A percentile compares a stretch with the other conserved stretches of the same genome.
phyloP scores from a whole-genome alignment of 2,888 invertebrate genomes.

The Cheilosia soror region DNA sequence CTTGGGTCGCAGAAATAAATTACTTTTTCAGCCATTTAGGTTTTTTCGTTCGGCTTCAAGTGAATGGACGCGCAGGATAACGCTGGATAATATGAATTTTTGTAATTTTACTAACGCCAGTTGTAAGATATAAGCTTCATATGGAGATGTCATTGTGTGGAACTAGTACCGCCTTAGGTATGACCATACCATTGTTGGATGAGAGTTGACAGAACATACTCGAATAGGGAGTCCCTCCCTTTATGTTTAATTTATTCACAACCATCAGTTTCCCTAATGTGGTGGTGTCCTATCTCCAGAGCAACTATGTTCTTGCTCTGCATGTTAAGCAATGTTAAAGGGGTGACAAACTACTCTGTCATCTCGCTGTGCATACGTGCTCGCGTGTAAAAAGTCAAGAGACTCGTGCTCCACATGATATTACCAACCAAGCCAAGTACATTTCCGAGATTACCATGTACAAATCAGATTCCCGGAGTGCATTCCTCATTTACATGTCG shows the following conservation, averaged over 20 bases:
- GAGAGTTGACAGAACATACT: background rate
- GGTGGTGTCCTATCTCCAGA: background rate
- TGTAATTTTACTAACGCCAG: background rate
- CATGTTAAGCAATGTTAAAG: conserved; percentile 4
- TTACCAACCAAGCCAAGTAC: conserved; percentile 36
- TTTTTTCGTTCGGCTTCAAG: background rate
- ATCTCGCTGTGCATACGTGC: conserved; percentile 53
- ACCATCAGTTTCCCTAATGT: conserved; percentile 14
- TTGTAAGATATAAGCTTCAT: no score
- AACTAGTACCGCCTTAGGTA: no score
- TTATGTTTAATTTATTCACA: conserved; percentile 18
- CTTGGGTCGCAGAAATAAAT: no score
- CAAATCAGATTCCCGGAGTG: conserved; percentile 56
- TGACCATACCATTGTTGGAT: background rate
- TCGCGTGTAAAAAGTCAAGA: conserved; percentile 32
- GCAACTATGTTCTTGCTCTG: conserved; percentile 6
- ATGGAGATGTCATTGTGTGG: no score
- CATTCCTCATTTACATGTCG: conserved; percentile 60
- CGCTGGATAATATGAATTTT: background rate
- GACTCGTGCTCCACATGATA: conserved; percentile 42
- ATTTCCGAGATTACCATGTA: conserved; percentile 50
- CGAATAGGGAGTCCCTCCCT: background rate
- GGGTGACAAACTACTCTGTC: conserved; percentile 47
- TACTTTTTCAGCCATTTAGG: no score
- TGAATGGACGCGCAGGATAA: background rate